These are phyloP conservation scores for Spisula solida DNA, from an alignment of 2,888 invertebrate species.

Conservation along the genomic window DNA sequence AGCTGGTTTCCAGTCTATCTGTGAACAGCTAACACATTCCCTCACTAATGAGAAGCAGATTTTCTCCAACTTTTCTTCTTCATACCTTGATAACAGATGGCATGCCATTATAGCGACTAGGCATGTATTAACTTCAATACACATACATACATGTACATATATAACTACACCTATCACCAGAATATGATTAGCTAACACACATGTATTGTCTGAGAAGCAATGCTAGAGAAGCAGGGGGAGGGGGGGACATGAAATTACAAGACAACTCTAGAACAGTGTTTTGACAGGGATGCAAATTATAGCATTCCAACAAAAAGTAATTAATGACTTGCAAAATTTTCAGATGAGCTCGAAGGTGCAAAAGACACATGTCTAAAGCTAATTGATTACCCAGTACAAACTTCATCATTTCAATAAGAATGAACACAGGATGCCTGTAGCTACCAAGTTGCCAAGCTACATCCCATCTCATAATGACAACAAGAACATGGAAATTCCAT, in stretches of 20 bases:
- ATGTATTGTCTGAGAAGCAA: background rate
- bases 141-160: conserved; percentile 7
- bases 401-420: too few relatives aligned
- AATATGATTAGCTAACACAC: background rate
- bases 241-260: background rate
- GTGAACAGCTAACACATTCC: background rate
- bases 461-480: too few relatives aligned
- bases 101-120: background rate
- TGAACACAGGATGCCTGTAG: too few relatives aligned
- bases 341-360: too few relatives aligned
- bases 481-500: background rate
- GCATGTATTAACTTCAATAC: conserved; percentile 16
- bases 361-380: too few relatives aligned
- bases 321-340: too few relatives aligned
- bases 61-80: background rate
- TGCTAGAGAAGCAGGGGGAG: background rate
- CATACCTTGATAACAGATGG: conserved; percentile 28
- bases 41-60: conserved; percentile 14
- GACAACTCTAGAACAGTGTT: background rate
- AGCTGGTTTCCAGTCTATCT: background rate
- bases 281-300: too few relatives aligned
- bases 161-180: conserved; percentile 10
- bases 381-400: too few relatives aligned
- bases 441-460: too few relatives aligned
- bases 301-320: too few relatives aligned